Base-by-base conservation (phyloP, 2,113 vertebrate genomes). In the Pungitius pungitius region DNA sequence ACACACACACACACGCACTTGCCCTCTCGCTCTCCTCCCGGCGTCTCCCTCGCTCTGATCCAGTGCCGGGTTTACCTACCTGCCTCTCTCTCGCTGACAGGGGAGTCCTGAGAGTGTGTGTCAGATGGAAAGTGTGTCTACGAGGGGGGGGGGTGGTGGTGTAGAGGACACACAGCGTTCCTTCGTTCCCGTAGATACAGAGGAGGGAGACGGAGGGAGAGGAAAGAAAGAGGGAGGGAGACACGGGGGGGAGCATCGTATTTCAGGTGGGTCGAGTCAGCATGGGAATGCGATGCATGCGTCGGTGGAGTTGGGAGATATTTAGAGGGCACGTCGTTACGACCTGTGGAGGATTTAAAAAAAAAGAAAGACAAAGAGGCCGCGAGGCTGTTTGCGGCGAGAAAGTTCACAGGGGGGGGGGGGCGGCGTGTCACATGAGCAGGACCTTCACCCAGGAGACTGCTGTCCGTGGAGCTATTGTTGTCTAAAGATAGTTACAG, bases 191-290 rank as follows among this genome's bases (percentile, higher is more conserved):
- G 86, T 72, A 88, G 87, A 91, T 83, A 88, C 83, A 89, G 86
- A 84, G 84, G 74, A 89, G 69, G 93, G 91, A 93, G 95, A 93
- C 60, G 40, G 74, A 61, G 26, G 49, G 66, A 14, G 42, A 20
- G 20, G 37, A 43, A 52, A 6, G 68, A 17, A 10, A n/a, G 45
- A 65, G 40, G 9, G 20, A 52, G 43, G 27, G 72, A 26, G 35
- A 15, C 27, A 51, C 58, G 17, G 93, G 15, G 33, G 94, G 90
- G 92, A 91, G 96, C 92, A 94, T 96, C 96, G 92, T 94, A 93
- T 97, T 96, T 96, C 95, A 96, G 92, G 5, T 49, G 93, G 92
- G 95, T 94, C 82, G 89, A 94, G 93, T 95, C 95, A 96, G 94
- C 94, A 91, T 92, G 77, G 63, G 74, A 76, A 81, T 56, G 78